phyloP scores from a whole-genome alignment of 2,113 vertebrate genomes.

The Rousettus leschenaultii region DNA sequence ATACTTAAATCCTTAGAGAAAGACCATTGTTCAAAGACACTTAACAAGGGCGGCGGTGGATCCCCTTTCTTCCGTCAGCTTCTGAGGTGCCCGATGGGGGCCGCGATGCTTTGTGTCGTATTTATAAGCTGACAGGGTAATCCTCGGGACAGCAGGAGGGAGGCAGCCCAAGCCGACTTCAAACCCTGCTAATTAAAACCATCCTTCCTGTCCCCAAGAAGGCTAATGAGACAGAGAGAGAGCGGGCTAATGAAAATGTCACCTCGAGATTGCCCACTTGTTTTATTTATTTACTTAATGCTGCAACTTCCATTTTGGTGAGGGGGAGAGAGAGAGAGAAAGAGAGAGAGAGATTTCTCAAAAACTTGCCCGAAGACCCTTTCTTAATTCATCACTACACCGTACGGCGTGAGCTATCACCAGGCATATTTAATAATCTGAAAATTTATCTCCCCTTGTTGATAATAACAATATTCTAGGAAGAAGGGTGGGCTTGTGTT shows the following conservation, averaged over 20 bases:
- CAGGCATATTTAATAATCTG: accelerated
- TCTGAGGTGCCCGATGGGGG: slow-evolving; percentile 23
- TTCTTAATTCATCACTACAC: neutral
- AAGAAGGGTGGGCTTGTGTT: neutral
- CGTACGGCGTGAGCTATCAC: accelerated
- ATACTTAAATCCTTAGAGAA: slow-evolving; percentile 68
- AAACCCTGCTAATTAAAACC: slow-evolving; percentile 83
- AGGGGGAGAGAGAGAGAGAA: neutral
- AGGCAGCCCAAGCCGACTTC: slow-evolving; percentile 77
- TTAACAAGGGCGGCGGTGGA: slow-evolving; percentile 56
- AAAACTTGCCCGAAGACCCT: neutral
- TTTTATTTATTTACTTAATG: slow-evolving; percentile 77
- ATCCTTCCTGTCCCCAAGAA: slow-evolving; percentile 76
- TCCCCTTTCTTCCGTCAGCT: slow-evolving; percentile 67
- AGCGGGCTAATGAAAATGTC: slow-evolving; percentile 81
- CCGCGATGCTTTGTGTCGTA: slow-evolving; percentile 75
- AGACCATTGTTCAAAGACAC: slow-evolving; percentile 70
- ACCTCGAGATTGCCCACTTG: slow-evolving; percentile 62
- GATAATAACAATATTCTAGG: neutral
- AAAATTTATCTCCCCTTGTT: neutral
- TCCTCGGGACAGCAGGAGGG: slow-evolving; percentile 80
- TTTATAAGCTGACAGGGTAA: slow-evolving; percentile 78
- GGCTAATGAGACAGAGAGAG: slow-evolving; percentile 80
- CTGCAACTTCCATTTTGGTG: slow-evolving; percentile 67
- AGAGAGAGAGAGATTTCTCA: slow-evolving; percentile 7